These are phyloP conservation scores for Conomelus anceps DNA, from an alignment of 2,888 invertebrate species.

Conservation along the genomic window DNA sequence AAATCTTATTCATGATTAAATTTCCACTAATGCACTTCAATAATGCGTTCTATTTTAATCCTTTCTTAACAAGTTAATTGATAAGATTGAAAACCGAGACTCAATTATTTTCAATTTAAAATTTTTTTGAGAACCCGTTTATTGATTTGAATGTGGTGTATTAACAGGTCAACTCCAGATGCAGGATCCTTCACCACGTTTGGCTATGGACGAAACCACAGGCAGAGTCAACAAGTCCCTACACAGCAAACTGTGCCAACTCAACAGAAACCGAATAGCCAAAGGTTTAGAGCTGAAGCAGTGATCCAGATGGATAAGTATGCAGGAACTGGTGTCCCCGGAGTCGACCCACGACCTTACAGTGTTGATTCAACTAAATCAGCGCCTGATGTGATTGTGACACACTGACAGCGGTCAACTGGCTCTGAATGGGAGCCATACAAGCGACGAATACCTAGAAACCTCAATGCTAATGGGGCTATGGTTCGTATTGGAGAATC, in stretches of 20 bases:
- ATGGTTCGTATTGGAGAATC: neutral
- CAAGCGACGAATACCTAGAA: constrained; percentile 47
- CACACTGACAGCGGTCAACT: constrained; percentile 53
- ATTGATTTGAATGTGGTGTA: neutral
- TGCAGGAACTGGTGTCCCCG: constrained; percentile 9
- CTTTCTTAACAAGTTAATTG: no score
- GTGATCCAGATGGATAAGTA: constrained; percentile 51
- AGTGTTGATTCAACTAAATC: constrained; percentile 76
- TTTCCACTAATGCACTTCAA: no score
- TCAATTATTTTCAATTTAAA: no score
- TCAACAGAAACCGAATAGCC: constrained; percentile 19
- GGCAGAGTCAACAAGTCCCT: neutral
- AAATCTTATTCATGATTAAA: no score
- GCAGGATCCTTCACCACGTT: constrained; percentile 21
- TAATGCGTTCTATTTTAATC: no score
- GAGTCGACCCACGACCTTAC: constrained; percentile 51
- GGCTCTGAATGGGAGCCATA: constrained; percentile 52
- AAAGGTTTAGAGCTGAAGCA: constrained; percentile 52
- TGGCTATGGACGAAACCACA: constrained; percentile 15
- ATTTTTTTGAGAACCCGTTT: neutral
- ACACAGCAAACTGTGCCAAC: neutral
- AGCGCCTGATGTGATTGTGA: constrained; percentile 83
- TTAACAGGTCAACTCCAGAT: constrained; percentile 18
- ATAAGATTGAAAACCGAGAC: no score
- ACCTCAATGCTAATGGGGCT: neutral